These are phyloP conservation scores for Pandion haliaetus DNA, from an alignment of 2,113 vertebrate genomes.

Conservation along the genomic window DNA sequence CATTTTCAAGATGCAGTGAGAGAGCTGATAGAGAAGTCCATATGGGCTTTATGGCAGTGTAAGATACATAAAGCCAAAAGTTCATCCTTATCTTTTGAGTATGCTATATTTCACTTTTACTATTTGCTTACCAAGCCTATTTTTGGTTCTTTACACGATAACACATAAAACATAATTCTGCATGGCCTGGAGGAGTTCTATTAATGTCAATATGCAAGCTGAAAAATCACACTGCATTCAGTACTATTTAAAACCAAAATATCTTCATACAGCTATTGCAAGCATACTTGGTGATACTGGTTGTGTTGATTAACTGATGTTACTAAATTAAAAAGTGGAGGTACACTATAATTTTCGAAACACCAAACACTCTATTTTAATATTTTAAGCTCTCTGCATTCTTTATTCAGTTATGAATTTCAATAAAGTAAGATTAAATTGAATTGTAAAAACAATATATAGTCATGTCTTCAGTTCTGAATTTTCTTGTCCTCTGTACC, in stretches of 20 bases:
- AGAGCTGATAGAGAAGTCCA: neutral
- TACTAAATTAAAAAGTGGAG: neutral
- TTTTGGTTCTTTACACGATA: neutral
- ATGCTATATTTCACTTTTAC: neutral
- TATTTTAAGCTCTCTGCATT: neutral
- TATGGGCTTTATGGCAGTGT: neutral
- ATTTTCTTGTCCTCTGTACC: neutral
- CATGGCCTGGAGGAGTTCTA: neutral
- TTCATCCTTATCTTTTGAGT: neutral
- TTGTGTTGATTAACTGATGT: neutral
- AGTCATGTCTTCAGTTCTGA: neutral
- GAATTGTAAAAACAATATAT: neutral
- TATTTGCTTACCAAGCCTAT: neutral
- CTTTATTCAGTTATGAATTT: neutral
- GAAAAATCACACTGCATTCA: neutral
- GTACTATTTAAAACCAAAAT: neutral
- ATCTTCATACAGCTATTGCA: neutral
- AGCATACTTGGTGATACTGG: neutral
- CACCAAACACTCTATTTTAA: neutral
- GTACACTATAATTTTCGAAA: neutral
- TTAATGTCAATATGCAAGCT: neutral
- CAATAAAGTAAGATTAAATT: neutral
- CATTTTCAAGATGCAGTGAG: neutral
- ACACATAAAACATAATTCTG: neutral
- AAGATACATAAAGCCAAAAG: neutral